phyloP scores from a whole-genome alignment of 2,888 invertebrate species.

The Ormia ochracea region DNA sequence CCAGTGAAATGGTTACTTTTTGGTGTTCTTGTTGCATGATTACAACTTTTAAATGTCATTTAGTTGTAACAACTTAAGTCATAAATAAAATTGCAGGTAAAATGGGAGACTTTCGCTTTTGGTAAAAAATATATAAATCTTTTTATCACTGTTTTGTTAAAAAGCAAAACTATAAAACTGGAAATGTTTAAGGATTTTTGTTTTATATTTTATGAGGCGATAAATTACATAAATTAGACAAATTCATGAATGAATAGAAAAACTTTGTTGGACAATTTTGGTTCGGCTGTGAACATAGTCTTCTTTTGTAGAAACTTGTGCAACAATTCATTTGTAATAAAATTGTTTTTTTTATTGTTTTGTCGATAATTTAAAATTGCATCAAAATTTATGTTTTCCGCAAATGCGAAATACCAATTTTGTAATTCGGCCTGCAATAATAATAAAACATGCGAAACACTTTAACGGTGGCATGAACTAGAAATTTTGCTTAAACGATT shows the following conservation, averaged over 20 bases:
- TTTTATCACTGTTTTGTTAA: slow-evolving; percentile 29
- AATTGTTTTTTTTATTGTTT: too few relatives aligned
- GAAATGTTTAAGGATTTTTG: slow-evolving; percentile 44
- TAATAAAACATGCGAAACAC: too few relatives aligned
- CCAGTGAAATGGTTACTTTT: slow-evolving; percentile 29
- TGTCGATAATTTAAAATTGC: too few relatives aligned
- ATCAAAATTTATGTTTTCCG: too few relatives aligned
- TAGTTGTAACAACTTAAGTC: slow-evolving; percentile 60
- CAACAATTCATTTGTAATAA: too few relatives aligned
- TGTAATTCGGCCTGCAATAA: too few relatives aligned
- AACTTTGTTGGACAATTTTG: neutral
- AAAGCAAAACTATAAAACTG: slow-evolving; percentile 27
- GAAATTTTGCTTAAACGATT: too few relatives aligned
- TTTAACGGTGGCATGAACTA: too few relatives aligned
- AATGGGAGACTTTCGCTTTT: slow-evolving; percentile 30
- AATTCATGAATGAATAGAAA: slow-evolving; percentile 43
- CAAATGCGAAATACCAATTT: too few relatives aligned
- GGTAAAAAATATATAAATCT: neutral
- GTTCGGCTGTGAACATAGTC: neutral
- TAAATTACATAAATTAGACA: slow-evolving; percentile 57
- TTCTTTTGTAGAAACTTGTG: neutral
- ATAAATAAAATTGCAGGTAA: slow-evolving; percentile 60
- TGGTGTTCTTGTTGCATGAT: slow-evolving; percentile 33
- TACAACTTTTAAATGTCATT: slow-evolving; percentile 61
- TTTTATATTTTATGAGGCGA: slow-evolving; percentile 51